phyloP scores from a whole-genome alignment of 2,113 vertebrate genomes.

The Sapajus apella region DNA sequence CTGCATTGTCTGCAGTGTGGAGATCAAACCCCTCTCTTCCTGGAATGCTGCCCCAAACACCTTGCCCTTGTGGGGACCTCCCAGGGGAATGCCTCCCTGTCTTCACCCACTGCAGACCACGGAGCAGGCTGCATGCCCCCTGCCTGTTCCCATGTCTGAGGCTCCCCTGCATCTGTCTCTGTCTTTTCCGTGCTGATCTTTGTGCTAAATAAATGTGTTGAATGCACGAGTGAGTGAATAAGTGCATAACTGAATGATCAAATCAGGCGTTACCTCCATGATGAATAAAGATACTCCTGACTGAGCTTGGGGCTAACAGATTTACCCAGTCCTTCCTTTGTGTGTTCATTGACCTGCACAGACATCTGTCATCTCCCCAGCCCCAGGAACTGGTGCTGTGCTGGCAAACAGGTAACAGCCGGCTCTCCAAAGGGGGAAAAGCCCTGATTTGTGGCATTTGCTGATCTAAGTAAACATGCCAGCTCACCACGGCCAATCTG shows the following conservation, averaged over 20 bases:
- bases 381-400: background rate
- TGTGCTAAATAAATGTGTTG: background rate
- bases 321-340: background rate
- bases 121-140: background rate
- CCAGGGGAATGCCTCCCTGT: accelerated
- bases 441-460: background rate
- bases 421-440: background rate
- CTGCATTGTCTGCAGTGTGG: accelerated
- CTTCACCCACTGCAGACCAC: background rate
- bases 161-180: background rate
- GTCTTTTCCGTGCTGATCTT: background rate
- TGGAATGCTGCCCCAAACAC: background rate
- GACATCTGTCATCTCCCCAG: background rate
- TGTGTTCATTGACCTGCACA: background rate
- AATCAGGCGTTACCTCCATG: accelerated
- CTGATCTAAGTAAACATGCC: background rate
- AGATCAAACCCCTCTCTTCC: background rate
- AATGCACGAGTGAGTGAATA: background rate
- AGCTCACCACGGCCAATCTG: background rate
- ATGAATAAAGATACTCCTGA: no score
- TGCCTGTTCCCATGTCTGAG: background rate
- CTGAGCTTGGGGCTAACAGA: background rate
- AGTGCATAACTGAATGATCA: background rate
- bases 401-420: background rate
- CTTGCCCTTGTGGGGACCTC: background rate